Base-by-base conservation (phyloP, 2,797 vertebrate genomes). In the Limosa lapponica region DNA sequence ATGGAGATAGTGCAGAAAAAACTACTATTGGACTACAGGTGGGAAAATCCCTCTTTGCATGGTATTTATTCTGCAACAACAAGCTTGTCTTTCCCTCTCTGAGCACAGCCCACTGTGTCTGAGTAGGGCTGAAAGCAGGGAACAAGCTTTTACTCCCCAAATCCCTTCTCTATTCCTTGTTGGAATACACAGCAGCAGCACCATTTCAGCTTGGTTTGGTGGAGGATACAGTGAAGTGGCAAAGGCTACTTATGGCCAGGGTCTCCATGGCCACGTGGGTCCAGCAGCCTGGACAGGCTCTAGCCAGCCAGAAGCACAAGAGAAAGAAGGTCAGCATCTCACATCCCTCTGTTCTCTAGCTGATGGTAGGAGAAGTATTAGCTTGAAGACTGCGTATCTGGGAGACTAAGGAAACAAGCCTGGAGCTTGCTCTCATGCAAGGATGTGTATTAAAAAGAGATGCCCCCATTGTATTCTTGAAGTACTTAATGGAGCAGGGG, bases 401-500 rank as follows among this genome's bases (percentile, higher is more conserved):
- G 5, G 62, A 90, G 19, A 71, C 37, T 18, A 36, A 57, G 24
- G 16, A 41, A 81, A 82, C 23, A 72, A 79, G 23, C 6, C 61
- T 27, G 13, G 52, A 69, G 13, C n/a, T 78, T 74, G 34, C 22
- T 83, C 25, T 91, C 10, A 1, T 72, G 32, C 32, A 65, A 83
- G 52, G 24, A 41, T 2, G 0, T 6, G 16, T 11, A 11, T 54
- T 49, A n/a, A 82, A 86, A 73, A 74, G 16, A 67, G 20, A 23
- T 0, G 0, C 3, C 7, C 2, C 20, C 9, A 8, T 80, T 87
- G 87, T 43, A 46, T 0, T 1, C 12, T 44, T 2, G 0, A 75
- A 74, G 28, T 30, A n/a, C 62, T 28, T 54, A 66, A 87, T 54
- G 18, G 51, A 90, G 48, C 34, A 66, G 32, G 39, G 30, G 22